Evolutionary conservation across 2,888 invertebrate genomes (phyloP), one percentile per base, ranked within the genome.

Genomic region (Drosophila leonis): DNA sequence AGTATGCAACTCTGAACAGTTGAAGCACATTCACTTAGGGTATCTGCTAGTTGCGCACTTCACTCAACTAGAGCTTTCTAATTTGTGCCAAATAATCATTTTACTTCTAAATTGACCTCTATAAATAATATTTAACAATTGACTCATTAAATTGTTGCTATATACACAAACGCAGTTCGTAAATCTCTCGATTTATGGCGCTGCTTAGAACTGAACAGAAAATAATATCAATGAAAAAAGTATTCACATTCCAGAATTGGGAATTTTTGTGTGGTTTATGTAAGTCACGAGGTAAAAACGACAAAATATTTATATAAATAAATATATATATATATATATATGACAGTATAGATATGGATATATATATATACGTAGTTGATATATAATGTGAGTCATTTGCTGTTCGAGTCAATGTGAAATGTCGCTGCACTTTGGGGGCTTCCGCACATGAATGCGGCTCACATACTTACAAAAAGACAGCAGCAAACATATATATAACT

Each of bases 401-500:
- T 46, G 61, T 35, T 52, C 48, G 27, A 61, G 27, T 49, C 37
- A 27, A 51, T 46, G 52, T 1, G 57, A 76, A 65, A 42, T 41
- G 20, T 68, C 20, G 63, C 27, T 49, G 69, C 77, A 77, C 69
- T 73, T 77, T 13, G 46, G 46, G 13, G 77, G 77, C 78, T 77
- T 77, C 77, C 59, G 9, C 41, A 7, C 10, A 49, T 44, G 33
- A 55, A 35, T 49, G 37, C 10, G 29, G 31, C 20, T 24, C 33
- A 37, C 51, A 61, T 59, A 62, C 61, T 52, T 49, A 65, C 37
- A 59, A n/a, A 44, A 12, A 12, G n/a, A n/a, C n/a, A 31, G 8
- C 27, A 10, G 13, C 42, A 20, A 24, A 37, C 15, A 31, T 35
- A 31, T 15, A 55, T 0, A 33, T 20, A n/a, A n/a, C n/a, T n/a